phyloP scores from a whole-genome alignment of 2,888 invertebrate genomes.

The Eilema depressum region DNA sequence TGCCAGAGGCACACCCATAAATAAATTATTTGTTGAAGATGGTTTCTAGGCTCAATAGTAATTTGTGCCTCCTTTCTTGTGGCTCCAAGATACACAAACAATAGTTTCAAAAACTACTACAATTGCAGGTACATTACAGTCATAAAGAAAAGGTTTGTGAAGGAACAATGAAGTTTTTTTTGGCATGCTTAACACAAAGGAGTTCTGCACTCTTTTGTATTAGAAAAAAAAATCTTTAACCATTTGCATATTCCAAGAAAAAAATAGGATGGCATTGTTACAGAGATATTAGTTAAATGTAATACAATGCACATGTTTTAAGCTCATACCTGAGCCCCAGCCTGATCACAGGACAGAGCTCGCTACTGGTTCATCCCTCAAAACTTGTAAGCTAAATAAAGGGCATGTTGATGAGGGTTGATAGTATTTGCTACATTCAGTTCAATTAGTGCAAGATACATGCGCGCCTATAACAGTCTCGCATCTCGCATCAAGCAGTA shows the following conservation, averaged over 20 bases:
- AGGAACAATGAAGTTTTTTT: constrained; percentile 2
- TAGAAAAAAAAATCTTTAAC: background rate
- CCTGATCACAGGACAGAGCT: background rate
- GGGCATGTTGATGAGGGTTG: background rate
- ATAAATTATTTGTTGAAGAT: background rate
- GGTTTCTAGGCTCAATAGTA: background rate
- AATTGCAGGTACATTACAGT: background rate
- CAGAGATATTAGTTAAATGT: background rate
- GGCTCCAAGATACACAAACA: background rate
- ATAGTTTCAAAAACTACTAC: background rate
- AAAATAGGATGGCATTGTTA: background rate
- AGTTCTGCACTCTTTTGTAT: background rate
- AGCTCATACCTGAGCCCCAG: background rate
- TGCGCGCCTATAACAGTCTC: background rate
- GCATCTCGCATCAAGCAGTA: background rate
- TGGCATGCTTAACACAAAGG: background rate
- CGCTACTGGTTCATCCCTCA: background rate
- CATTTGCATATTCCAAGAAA: background rate
- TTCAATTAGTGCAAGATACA: background rate
- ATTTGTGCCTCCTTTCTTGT: background rate
- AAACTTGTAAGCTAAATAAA: background rate
- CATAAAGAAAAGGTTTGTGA: background rate
- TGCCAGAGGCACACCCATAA: too few species aligned
- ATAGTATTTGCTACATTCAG: background rate
- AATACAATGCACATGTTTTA: background rate